A percentile compares a stretch with the other conserved stretches of the same genome.
Evolutionary conservation across 2,113 vertebrate genomes (phyloP).

Genomic region (Prionailurus bengalensis): DNA sequence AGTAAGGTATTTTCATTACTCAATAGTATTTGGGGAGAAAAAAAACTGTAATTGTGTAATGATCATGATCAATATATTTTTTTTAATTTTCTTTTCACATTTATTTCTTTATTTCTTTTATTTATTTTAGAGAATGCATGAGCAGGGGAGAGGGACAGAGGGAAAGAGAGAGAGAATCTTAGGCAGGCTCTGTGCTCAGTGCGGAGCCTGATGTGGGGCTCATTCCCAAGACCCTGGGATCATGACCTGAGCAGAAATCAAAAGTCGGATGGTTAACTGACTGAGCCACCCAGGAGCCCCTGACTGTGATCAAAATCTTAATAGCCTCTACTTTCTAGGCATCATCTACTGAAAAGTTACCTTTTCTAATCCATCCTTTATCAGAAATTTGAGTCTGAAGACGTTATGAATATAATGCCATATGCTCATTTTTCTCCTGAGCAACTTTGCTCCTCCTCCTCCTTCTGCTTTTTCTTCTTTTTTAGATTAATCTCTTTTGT

Average conservation of each 20-base stretch:
- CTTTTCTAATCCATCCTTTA: neutral
- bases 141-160: no score
- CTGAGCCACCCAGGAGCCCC: no score
- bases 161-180: no score
- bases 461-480: neutral
- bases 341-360: neutral
- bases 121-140: no score
- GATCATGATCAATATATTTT: neutral
- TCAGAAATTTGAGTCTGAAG: neutral
- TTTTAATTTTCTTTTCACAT: no score
- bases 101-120: no score
- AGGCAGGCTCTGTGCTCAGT: no score
- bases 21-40: neutral
- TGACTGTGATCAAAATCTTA: neutral
- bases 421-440: neutral
- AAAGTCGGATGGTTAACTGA: no score
- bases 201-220: no score
- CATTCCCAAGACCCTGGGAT: no score
- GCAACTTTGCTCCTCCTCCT: neutral
- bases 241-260: no score
- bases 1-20: neutral
- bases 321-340: neutral
- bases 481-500: neutral
- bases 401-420: neutral
- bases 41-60: neutral